phyloP scores from a whole-genome alignment of 2,113 vertebrate species.

The Arizona elegans region DNA sequence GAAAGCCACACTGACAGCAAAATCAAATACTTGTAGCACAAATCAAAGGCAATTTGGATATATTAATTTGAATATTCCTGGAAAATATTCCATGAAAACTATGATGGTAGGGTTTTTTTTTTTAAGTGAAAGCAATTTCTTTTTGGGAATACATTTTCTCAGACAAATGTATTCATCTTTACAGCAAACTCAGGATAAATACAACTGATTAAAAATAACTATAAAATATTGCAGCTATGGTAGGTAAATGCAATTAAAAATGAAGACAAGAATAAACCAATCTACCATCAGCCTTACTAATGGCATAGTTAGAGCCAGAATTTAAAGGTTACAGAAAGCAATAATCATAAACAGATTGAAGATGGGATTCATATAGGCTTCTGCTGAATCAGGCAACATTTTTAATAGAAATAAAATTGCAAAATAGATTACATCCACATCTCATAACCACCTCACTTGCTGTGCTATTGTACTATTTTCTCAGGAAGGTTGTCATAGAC shows the following conservation, averaged over 20 bases:
- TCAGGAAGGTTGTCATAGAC: background rate
- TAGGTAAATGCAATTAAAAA: background rate
- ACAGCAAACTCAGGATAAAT: background rate
- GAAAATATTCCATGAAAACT: slow-evolving; percentile 32
- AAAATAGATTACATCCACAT: background rate
- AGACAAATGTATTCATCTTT: background rate
- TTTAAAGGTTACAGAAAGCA: background rate
- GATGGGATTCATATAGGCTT: background rate
- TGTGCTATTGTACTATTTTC: background rate
- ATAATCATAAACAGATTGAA: background rate
- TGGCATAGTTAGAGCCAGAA: background rate
- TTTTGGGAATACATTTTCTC: background rate
- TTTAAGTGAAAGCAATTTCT: background rate
- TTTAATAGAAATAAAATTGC: background rate
- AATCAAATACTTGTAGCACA: slow-evolving; percentile 21
- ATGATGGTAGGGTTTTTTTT: background rate
- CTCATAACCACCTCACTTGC: background rate
- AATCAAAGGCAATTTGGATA: slow-evolving; percentile 25
- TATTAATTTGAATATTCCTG: slow-evolving; percentile 23
- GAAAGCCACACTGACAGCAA: slow-evolving; percentile 28
- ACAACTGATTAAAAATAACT: background rate
- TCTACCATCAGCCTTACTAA: background rate
- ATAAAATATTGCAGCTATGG: background rate
- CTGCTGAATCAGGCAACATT: background rate
- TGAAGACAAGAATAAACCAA: background rate